phyloP scores from a whole-genome alignment of 1,140 invertebrate genomes.

The Acromyrmex echinatior region DNA sequence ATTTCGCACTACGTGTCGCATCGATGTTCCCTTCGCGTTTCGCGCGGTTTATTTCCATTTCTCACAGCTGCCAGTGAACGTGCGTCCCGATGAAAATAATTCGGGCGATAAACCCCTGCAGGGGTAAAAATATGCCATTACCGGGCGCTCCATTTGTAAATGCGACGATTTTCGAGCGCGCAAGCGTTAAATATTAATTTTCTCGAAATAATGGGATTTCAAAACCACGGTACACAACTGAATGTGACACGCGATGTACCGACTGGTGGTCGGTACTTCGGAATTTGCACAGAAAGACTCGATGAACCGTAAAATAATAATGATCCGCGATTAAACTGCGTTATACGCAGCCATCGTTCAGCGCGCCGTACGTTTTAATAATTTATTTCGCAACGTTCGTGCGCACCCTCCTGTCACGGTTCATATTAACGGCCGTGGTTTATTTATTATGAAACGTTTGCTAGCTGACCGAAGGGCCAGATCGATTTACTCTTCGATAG shows the following conservation, averaged over 20 bases:
- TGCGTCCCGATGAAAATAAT: slow-evolving; percentile 53
- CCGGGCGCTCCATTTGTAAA: slow-evolving; percentile 60
- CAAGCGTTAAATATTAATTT: slow-evolving; percentile 64
- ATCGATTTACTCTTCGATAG: slow-evolving; percentile 51
- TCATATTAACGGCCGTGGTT: slow-evolving; percentile 57
- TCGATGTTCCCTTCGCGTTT: neutral
- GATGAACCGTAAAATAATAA: slow-evolving; percentile 67
- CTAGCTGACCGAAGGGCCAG: slow-evolving; percentile 51
- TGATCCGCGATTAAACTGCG: slow-evolving; percentile 67
- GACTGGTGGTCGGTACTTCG: slow-evolving; percentile 47
- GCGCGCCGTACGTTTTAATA: slow-evolving; percentile 61
- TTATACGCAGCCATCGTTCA: slow-evolving; percentile 63
- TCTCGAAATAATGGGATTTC: slow-evolving; percentile 65
- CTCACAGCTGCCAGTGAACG: slow-evolving; percentile 31
- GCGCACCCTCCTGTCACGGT: slow-evolving; percentile 44
- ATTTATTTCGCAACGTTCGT: slow-evolving; percentile 62
- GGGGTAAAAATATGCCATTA: slow-evolving; percentile 63
- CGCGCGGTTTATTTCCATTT: slow-evolving; percentile 54
- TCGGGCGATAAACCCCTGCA: slow-evolving; percentile 56
- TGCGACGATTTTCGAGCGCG: slow-evolving; percentile 60
- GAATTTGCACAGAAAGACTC: slow-evolving; percentile 62
- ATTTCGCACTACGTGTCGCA: slow-evolving; percentile 20
- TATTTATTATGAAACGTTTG: slow-evolving; percentile 64
- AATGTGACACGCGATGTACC: slow-evolving; percentile 59
- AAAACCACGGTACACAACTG: slow-evolving; percentile 59